Base-by-base conservation (phyloP, 2,113 vertebrate genomes). In the Okapia johnstoni region DNA sequence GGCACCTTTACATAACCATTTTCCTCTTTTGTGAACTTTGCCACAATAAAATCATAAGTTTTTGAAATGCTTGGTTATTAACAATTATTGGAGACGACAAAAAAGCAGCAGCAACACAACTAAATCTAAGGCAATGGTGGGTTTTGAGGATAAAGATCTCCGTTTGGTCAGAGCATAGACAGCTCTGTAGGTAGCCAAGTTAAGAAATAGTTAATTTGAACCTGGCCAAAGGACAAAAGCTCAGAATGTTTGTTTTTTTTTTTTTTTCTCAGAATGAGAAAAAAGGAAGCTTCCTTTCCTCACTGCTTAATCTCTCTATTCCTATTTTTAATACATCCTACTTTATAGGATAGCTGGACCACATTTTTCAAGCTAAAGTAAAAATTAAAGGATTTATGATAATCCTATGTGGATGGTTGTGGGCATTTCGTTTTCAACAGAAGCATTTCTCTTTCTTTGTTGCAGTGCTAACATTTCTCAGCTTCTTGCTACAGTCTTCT, bases 351-450 rank as follows among this genome's bases (percentile, higher is more conserved):
- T 93, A 97, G 94, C 96, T 58, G 90, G 96, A 61, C 21, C 85
- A 30, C 83, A 90, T 90, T 97, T 96, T 96, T 92, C 87, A 85
- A 97, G 98, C 96, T 86, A 77, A 96, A 90, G 81, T 52, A 94
- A 97, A 98, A 97, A 98, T 43, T 50, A 95, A 98, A 98, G 95
- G 96, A 94, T 98, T 97, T 98, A 96, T 89, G 1, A 54, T 94
- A 97, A 98, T 94, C 97, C 58, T 43, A 14, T 46, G 50, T 1
- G 25, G 73, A 85, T 97, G 81, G 84, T 30, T 90, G 96, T 94
- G 80, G 93, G 76, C 43, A 85, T 97, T 94, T 80, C 76, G 36
- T 92, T 86, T 98, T 91, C 95, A 91, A 92, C 23, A 0, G 89
- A 87, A 89, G 94, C 83, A 23, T 77, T 84, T 97, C 79, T 61